These are phyloP conservation scores for Phoxinus dragarum DNA, from an alignment of 2,797 vertebrate species.

Conservation along the genomic window DNA sequence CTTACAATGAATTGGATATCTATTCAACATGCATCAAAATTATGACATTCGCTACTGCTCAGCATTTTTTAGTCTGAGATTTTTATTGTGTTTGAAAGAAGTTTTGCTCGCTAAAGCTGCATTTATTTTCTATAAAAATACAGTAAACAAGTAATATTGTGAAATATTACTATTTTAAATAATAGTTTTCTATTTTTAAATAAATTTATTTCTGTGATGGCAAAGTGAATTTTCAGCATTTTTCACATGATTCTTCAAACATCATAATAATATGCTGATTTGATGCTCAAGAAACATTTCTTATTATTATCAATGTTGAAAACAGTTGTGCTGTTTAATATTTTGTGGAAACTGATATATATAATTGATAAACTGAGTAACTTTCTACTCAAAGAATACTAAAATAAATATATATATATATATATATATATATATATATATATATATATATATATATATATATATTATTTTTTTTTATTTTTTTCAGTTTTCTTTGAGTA, in stretches of 20 bases:
- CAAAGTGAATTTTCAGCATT: neutral
- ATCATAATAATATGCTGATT: neutral
- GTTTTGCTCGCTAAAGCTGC: neutral
- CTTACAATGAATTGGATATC: neutral
- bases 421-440: too few relatives aligned
- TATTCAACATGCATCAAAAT: neutral
- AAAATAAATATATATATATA: too few relatives aligned
- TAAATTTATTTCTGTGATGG: neutral
- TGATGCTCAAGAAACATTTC: neutral
- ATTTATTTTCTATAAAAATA: neutral
- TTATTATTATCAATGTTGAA: neutral
- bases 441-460: too few relatives aligned
- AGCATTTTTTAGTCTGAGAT: neutral
- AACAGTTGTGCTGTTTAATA: neutral
- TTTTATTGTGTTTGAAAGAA: neutral
- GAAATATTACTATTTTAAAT: neutral
- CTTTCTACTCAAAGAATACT: too few relatives aligned
- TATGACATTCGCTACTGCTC: neutral
- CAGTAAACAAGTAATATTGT: neutral
- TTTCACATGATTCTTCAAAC: neutral
- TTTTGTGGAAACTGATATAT: neutral
- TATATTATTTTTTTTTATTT: too few relatives aligned
- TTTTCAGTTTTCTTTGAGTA: neutral
- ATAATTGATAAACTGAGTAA: too few relatives aligned
- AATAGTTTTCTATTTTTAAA: too few relatives aligned